Conservation (phyloP, 2,888 invertebrate species). For the Cacoxenus indagator region DNA sequence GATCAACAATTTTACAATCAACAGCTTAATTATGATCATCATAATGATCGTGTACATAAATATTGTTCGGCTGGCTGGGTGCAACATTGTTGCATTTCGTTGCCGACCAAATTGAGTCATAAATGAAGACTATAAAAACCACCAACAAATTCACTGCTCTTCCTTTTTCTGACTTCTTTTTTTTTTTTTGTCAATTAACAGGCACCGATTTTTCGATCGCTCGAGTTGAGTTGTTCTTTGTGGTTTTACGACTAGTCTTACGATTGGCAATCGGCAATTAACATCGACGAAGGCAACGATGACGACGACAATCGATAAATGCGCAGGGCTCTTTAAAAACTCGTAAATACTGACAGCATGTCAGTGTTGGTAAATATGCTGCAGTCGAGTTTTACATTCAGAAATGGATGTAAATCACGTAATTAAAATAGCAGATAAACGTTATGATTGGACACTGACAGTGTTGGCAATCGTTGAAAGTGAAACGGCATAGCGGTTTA, state of each 20-base stretch:
- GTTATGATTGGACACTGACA: not conserved
- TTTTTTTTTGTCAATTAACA: no score
- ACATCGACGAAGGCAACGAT: no score
- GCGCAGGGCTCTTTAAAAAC: not conserved
- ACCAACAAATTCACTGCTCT: no score
- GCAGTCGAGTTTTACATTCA: not conserved
- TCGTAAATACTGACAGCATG: not conserved
- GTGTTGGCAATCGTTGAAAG: constrained; percentile 6
- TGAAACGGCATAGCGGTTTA: constrained; percentile 24
- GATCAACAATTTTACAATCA: not conserved
- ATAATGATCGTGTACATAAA: not conserved
- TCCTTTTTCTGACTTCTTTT: no score
- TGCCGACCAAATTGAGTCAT: constrained; percentile 60
- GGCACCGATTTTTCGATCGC: no score
- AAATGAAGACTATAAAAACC: no score
- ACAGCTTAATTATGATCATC: constrained; percentile 2
- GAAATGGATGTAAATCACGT: no score
- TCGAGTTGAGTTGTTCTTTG: no score
- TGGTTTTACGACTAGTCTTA: no score
- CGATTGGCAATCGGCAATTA: no score
- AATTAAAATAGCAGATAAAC: not conserved
- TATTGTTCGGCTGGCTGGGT: constrained; percentile 4
- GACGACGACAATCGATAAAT: not conserved
- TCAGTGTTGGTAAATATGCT: not conserved
- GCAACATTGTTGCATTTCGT: constrained; percentile 58